phyloP scores from a whole-genome alignment of 2,113 vertebrate genomes.

The Sceloporus undulatus region DNA sequence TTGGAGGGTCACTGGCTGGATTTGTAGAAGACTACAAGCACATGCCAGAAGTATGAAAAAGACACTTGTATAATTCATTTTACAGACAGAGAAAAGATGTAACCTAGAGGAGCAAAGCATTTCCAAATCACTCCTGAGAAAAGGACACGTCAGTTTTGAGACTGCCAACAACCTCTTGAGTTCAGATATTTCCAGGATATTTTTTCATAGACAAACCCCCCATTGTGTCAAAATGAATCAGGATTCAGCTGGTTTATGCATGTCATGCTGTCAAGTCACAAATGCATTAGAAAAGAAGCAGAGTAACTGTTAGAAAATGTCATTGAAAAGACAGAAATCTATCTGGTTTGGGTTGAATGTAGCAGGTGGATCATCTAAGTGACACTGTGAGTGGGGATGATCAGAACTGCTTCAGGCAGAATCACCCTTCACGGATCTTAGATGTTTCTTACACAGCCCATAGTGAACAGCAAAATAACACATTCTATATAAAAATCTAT shows the following conservation, averaged over 20 bases:
- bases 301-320: not conserved
- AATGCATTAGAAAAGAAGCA: slow-evolving; percentile 31
- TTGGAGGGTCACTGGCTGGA: not conserved
- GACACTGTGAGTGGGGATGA: not conserved
- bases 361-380: not conserved
- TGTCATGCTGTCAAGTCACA: slow-evolving; percentile 2
- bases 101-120: slow-evolving; percentile 11
- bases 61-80: slow-evolving; percentile 25
- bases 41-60: slow-evolving; percentile 2
- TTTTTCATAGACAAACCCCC: not conserved
- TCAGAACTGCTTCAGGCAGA: not conserved
- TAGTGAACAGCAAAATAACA: not conserved
- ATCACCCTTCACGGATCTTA: not conserved
- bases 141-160: slow-evolving; percentile 9
- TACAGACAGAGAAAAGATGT: not conserved
- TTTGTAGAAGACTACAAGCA: not conserved
- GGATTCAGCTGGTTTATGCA: slow-evolving; percentile 14
- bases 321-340: not conserved
- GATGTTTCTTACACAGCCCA: not conserved
- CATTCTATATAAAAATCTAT: not conserved
- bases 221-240: slow-evolving; percentile 39
- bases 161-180: slow-evolving; percentile 7
- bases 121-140: slow-evolving; percentile 19
- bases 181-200: not conserved
- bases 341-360: not conserved